Evolutionary conservation across 2,113 vertebrate genomes (phyloP), one percentile per base, ranked within the genome.

Genomic region (Phalacrocorax pelagicus): DNA sequence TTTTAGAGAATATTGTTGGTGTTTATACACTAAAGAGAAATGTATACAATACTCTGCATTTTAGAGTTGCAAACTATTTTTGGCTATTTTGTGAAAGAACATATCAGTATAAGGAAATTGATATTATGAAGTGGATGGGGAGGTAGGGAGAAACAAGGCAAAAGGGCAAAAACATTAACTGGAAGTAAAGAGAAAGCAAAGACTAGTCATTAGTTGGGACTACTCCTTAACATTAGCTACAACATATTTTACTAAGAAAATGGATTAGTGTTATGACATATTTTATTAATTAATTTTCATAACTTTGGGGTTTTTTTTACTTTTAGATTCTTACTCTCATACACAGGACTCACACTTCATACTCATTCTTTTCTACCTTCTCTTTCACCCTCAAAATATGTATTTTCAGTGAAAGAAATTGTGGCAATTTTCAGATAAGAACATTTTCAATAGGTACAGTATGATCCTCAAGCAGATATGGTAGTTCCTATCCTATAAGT

Each of bases 291-390:
- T 13, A 24, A 2, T 71, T 59, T 89, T 65, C 27, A 13, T 6
- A 67, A 42, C 15, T 80, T 51, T 12, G 1, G 4, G 4, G 1
- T 0, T 22, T 42, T 57, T 55, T 84, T 70, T 1, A n/a, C 5
- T 70, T 86, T 86, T 62, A 79, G 12, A 51, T 62, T 71, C 29
- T 58, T 38, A 58, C 0, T 3, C 4, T 62, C 15, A 80, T 67
- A 32, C 5, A 46, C 1, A 59, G 65, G 46, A 30, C 8, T 11
- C 26, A n/a, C 2, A 3, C 3, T 46, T 87, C 12, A 8, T 57
- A 32, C 4, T 66, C 1, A 42, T 79, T 61, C 12, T 38, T 90
- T 18, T 66, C 22, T 81, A 32, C 13, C 5, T 71, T 66, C 7
- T 61, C 4, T 80, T 83, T 77, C 7, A 44, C 18, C 5, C 6